Evolutionary conservation across 1,140 invertebrate species (phyloP), one percentile per base, ranked within the genome.

Genomic region (Lethrus apterus): DNA sequence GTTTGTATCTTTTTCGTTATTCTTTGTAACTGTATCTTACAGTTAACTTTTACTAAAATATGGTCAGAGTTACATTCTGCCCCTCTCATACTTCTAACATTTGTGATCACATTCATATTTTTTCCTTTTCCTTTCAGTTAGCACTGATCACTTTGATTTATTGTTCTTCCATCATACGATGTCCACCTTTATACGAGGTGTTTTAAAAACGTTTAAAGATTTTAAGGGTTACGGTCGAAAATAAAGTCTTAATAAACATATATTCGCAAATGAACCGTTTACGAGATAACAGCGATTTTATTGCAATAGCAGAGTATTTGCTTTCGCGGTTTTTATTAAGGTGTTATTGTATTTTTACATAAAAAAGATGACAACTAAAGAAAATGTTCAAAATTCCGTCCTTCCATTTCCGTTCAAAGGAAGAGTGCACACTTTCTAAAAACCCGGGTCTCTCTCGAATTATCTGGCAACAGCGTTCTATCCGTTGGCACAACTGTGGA

Each of bases 381-480:
- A n/a, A n/a, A n/a, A n/a, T n/a, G n/a, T n/a, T n/a, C n/a, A n/a
- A n/a, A n/a, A n/a, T n/a, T n/a, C n/a, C 17, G 38, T 24, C 38
- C 23, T 41, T 23, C 38, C 19, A 41, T 26, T 24, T 41, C 21
- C n/a, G 10, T 41, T 41, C 21, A 24, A 41, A 41, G 38, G 20
- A 41, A 26, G n/a, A n/a, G n/a, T n/a, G 38, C 38, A 26, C 38
- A 24, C 23, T 26, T 41, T 41, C 21, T 24, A 26, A 41, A 24
- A 41, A 41, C 20, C 3, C 9, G 11, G 9, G 1, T 23, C 26
- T 41, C 26, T 23, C 38, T 24, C 21, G 38, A 24, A 41, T 41
- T 38, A 2, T 38, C 17, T 41, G 38, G 0, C 38, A 41, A 41
- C 3, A 23, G 5, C 13, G 38, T 41, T 41, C 21, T 41, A 18